These are phyloP conservation scores for Holacanthus passer DNA, from an alignment of 2,113 vertebrate species.

Conservation along the genomic window DNA sequence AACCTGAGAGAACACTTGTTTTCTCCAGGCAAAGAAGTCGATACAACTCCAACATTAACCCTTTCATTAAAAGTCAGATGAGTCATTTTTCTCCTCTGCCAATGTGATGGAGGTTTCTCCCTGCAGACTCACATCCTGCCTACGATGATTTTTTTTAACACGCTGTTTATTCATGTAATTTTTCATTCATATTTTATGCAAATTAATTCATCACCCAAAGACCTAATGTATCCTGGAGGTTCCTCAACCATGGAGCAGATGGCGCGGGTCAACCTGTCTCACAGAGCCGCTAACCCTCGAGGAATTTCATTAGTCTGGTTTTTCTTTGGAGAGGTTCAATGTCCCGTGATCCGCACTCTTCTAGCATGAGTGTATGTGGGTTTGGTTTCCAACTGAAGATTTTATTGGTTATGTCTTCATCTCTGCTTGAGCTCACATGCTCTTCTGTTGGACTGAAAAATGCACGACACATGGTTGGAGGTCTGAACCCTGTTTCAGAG, in stretches of 20 bases:
- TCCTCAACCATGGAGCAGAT: slow-evolving; percentile 12
- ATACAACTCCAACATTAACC: slow-evolving; percentile 41
- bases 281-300: slow-evolving; percentile 24
- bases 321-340: slow-evolving; percentile 5
- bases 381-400: not conserved
- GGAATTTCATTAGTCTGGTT: slow-evolving; percentile 39
- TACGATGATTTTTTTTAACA: not conserved
- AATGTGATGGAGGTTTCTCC: not conserved
- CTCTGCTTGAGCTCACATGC: too few relatives aligned
- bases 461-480: not conserved
- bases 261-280: not conserved
- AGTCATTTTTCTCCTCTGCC: not conserved
- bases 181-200: slow-evolving; percentile 28
- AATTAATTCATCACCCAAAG: slow-evolving; percentile 45
- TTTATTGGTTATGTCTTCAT: slow-evolving; percentile 10
- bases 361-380: not conserved
- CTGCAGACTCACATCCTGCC: not conserved
- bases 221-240: not conserved
- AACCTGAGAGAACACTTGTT: not conserved
- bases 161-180: not conserved
- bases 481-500: not conserved
- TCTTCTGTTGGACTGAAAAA: not conserved
- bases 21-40: not conserved
- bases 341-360: not conserved
- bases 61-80: slow-evolving; percentile 21